A percentile compares a stretch with the other conserved stretches of the same genome.
Evolutionary conservation across 2,888 invertebrate species (phyloP).

Genomic region (Agapostemon virescens): DNA sequence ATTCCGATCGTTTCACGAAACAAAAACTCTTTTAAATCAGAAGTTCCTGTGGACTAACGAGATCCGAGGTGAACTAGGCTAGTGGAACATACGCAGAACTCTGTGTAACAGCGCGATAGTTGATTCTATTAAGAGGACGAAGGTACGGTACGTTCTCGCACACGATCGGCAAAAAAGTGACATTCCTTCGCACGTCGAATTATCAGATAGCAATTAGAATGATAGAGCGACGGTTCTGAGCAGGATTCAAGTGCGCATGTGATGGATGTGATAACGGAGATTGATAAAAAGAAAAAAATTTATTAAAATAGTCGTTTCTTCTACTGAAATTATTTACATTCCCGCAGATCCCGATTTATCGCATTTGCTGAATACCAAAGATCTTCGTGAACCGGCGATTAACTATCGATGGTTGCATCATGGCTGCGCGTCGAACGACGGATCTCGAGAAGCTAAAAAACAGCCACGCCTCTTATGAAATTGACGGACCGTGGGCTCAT

Average conservation of each 20-base stretch:
- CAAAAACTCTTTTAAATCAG: not conserved
- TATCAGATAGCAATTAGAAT: not conserved
- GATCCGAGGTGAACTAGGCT: not conserved
- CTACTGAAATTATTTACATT: conserved; percentile 39
- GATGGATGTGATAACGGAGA: conserved; percentile 29
- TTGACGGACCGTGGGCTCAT: conserved; percentile 30
- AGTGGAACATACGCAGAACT: not conserved
- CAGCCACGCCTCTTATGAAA: conserved; percentile 30
- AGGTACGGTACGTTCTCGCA: not conserved
- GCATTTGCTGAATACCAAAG: conserved; percentile 45
- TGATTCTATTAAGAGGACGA: not conserved
- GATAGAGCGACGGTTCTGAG: not conserved
- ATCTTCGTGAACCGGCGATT: conserved; percentile 13
- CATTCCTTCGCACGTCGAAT: not conserved
- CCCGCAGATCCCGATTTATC: conserved; percentile 26
- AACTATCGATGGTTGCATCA: conserved; percentile 24
- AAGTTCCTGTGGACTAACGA: not conserved
- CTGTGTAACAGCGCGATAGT: not conserved
- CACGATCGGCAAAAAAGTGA: not conserved
- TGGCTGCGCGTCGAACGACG: not conserved
- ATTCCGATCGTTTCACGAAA: not conserved
- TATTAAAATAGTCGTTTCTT: not conserved
- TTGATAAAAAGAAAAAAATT: conserved; percentile 8
- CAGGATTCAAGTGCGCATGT: conserved; percentile 5
- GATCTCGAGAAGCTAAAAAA: conserved; percentile 3